Conservation (phyloP, 2,113 vertebrate genomes). For the Rattus rattus region DNA sequence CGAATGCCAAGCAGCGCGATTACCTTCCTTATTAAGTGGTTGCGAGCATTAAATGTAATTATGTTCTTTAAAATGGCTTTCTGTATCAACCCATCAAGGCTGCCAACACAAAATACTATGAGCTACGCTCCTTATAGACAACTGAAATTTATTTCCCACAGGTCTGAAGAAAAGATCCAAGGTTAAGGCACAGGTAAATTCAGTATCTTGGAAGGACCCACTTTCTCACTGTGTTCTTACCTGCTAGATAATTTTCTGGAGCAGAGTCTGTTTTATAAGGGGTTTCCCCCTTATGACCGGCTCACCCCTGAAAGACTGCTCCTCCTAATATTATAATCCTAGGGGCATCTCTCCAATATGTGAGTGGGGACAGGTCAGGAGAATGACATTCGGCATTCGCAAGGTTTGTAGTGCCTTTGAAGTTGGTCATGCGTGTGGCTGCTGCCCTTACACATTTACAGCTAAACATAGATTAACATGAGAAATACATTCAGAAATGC, state of each 20-base stretch:
- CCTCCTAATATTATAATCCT: not conserved
- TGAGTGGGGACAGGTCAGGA: not conserved
- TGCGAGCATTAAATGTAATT: constrained; percentile 7
- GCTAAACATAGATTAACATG: not conserved
- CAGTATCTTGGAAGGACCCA: not conserved
- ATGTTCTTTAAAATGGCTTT: not conserved
- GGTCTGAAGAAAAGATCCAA: not conserved
- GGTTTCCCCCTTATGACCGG: not conserved
- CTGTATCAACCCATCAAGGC: not conserved
- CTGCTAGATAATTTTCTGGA: not conserved
- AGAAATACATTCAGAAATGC: not conserved
- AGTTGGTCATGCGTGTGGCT: not conserved
- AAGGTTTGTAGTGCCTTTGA: not conserved
- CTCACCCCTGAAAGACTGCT: not conserved
- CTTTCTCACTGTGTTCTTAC: not conserved
- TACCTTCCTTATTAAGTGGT: not conserved
- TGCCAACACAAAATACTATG: not conserved
- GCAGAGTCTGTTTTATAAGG: not conserved
- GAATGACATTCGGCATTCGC: not conserved
- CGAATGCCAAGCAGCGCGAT: not conserved
- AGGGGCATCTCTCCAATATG: not conserved
- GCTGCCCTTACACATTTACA: not conserved
- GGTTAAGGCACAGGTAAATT: not conserved
- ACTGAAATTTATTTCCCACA: not conserved
- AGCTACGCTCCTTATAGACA: not conserved